Evolutionary conservation across 2,113 vertebrate genomes (phyloP), one percentile per base, ranked within the genome.

Genomic region (Carollia perspicillata): DNA sequence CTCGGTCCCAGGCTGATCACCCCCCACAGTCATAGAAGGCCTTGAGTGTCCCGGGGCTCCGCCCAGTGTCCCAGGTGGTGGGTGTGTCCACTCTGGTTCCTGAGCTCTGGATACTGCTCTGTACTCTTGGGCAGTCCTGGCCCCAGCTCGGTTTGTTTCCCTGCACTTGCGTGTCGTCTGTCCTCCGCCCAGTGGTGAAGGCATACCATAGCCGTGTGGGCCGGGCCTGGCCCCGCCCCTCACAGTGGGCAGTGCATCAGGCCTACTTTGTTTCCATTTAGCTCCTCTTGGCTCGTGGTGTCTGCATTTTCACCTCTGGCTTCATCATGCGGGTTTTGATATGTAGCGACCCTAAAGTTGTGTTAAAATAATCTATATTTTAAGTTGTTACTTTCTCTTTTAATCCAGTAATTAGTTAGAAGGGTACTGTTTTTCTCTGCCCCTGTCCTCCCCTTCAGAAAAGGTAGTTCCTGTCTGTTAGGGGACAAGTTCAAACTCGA

Each of bases 121-220:
- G 0, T 33, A 0, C 28, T 26, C 4, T 5, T 4, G 18, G 28
- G 4, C 1, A 20, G 20, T 22, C 55, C 60, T 37, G 42, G 13
- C 22, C 33, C 3, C 0, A 1, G 30, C 4, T 23, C 13, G 2
- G 42, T 10, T 9, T 2, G 17, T 5, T 7, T 14, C 30, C 30
- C 28, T 22, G 4, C 6, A 2, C 0, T 0, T 0, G 0, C 6
- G 6, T 0, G 16, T 28, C 11, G 1, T 22, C 35, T 1, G 11
- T 35, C 44, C 40, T 69, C 53, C 9, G 4, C 53, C 5, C 2
- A 11, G 0, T 16, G n/a, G 23, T 4, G 18, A 4, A 2, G 26
- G 6, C 13, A 5, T 37, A 6, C 26, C 6, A 0, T 1, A 30
- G 63, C 9, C 0, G 0, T 1, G 55, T 20, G 37, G 47, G 58